Percentiles rank a stretch among this genome's conserved stretches.
Conservation (phyloP, 1,140 invertebrate genomes). For the Calephelis virginiensis region DNA sequence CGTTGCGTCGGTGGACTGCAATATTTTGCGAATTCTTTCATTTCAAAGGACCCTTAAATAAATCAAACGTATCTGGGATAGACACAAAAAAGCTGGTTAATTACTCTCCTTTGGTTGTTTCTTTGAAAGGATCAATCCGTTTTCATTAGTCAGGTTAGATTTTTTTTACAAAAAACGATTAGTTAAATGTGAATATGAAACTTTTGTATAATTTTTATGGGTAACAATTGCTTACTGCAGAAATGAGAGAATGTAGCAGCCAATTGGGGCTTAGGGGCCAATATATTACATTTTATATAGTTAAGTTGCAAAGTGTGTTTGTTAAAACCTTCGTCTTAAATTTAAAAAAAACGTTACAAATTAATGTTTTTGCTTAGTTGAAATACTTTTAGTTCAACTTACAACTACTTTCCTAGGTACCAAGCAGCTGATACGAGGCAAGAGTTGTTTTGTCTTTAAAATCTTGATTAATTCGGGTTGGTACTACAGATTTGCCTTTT, state of each 20-base stretch:
- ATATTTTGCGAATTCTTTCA: constrained; percentile 73
- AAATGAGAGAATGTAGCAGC: background rate
- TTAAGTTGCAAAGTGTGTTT: background rate
- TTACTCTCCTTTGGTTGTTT: constrained; percentile 60
- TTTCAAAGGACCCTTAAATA: constrained; percentile 71
- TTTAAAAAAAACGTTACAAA: too few species aligned
- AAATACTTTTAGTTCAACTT: too few species aligned
- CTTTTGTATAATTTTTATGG: constrained; percentile 8
- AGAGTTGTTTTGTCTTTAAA: too few species aligned
- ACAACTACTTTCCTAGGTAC: too few species aligned
- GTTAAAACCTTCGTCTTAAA: too few species aligned
- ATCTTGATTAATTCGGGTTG: too few species aligned
- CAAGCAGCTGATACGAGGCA: too few species aligned
- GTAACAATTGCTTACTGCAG: constrained; percentile 1
- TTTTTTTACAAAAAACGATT: constrained; percentile 23
- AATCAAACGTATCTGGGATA: constrained; percentile 73
- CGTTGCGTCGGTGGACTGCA: constrained; percentile 52
- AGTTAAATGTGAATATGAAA: constrained; percentile 10
- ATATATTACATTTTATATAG: background rate
- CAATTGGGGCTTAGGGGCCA: background rate
- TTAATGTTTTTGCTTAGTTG: too few species aligned
- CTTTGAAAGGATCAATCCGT: constrained; percentile 62
- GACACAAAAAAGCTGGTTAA: constrained; percentile 72
- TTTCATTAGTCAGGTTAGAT: constrained; percentile 34
- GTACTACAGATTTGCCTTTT: too few species aligned